Percentiles rank a stretch among this genome's conserved stretches.
Conservation (phyloP, 2,888 invertebrate genomes). For the Agrotis exclamationis region DNA sequence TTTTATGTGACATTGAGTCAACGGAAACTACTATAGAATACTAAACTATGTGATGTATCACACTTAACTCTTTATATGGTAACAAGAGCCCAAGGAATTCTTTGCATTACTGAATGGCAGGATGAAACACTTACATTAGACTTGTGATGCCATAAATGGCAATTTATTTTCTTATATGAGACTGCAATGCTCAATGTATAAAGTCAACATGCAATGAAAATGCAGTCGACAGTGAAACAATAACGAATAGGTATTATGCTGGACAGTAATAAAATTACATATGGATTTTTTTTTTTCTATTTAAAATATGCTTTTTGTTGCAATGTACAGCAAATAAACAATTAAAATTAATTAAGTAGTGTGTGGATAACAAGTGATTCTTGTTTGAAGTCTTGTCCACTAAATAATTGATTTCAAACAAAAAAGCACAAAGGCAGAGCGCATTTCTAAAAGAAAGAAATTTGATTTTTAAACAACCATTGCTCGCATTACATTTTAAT, state of each 20-base stretch:
- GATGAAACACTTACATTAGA: slow-evolving; percentile 33
- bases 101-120: slow-evolving; percentile 30
- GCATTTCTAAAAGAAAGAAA: too few relatives aligned
- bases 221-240: background rate
- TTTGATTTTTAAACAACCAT: too few relatives aligned
- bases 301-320: background rate
- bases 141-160: background rate
- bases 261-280: background rate
- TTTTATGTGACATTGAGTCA: slow-evolving; percentile 19
- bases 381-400: too few relatives aligned
- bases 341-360: background rate
- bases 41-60: slow-evolving; percentile 5
- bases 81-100: slow-evolving; percentile 29
- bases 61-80: background rate
- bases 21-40: slow-evolving; percentile 8
- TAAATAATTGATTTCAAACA: too few relatives aligned
- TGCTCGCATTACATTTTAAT: too few relatives aligned
- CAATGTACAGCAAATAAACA: background rate
- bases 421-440: too few relatives aligned
- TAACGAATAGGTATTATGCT: background rate
- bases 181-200: background rate
- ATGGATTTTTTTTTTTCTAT: background rate
- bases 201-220: background rate
- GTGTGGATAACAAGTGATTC: background rate
- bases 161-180: slow-evolving; percentile 17